Percentiles rank a stretch among this genome's conserved stretches.
Evolutionary conservation across 2,113 vertebrate species (phyloP).

Genomic region (Notarius lentiginosus): DNA sequence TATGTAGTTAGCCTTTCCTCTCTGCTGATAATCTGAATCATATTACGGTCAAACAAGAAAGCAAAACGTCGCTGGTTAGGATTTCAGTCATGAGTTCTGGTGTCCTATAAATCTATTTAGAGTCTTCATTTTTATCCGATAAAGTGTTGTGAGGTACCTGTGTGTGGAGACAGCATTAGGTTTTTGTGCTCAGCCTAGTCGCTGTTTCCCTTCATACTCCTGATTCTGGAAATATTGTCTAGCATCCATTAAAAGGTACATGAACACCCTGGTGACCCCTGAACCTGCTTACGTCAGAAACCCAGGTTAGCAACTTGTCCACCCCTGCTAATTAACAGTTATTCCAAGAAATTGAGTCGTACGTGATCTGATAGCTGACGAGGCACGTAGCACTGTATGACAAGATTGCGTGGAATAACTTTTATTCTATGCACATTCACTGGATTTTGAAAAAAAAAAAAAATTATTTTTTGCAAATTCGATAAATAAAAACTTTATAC

Average conservation of each 20-base stretch:
- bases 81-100: neutral
- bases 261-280: neutral
- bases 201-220: neutral
- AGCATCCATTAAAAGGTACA: neutral
- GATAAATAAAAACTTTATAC: no score
- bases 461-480: no score
- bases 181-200: neutral
- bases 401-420: no score
- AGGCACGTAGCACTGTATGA: no score
- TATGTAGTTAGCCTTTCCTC: neutral
- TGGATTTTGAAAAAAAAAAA: no score
- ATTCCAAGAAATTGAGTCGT: no score
- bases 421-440: no score
- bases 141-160: neutral
- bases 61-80: neutral
- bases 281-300: neutral
- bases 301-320: neutral
- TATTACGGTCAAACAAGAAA: neutral
- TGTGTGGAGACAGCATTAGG: neutral
- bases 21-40: neutral
- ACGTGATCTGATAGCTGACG: no score
- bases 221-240: neutral
- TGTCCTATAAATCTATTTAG: neutral
- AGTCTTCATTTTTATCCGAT: neutral
- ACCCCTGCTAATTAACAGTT: slow-evolving; percentile 41